Base-by-base conservation (phyloP, 2,888 invertebrate genomes). In the Xylocampa areola region DNA sequence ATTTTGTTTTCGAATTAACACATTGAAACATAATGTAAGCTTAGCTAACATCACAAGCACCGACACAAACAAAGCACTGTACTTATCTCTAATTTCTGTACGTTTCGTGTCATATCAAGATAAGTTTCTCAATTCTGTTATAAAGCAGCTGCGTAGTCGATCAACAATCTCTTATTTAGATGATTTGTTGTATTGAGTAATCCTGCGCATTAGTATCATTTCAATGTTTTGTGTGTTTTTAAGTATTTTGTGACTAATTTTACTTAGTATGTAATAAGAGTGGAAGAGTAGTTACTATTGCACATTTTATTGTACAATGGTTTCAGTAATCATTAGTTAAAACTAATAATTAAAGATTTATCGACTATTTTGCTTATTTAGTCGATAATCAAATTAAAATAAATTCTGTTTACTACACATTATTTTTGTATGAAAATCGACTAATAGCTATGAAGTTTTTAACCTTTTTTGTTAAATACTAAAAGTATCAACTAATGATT, bases 211-310 rank as follows among this genome's bases (percentile, higher is more conserved):
- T 71, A 68, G 77, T 64, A 60, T 64, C 59, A 68, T 71, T 65
- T 73, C 25, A 51, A 57, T 61, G 54, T 73, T 55, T 54, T 73
- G 52, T 57, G 68, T 63, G 68, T 73, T 62, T 72, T 50, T 64
- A 79, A 79, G 79, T 78, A 77, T 78, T 73, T 77, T 78, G 73
- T 78, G 77, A 79, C 77, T 74, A 77, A 68, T 75, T 68, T 73
- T 76, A 78, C 63, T 73, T 76, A 78, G 79, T 65, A 50, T 57
- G 51, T 68, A 66, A 50, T 63, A 39, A 14, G 55, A 64, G 64
- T 65, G 68, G 62, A 47, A 27, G 58, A 41, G 32, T 59, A 55
- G 57, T 54, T 72, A 35, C 25, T 36, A 40, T 54, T 54, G 49
- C 41, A 52, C 11, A 40, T 45, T 48, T 48, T 41, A 62, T 51